Conservation (phyloP, 2,113 vertebrate genomes). For the Choloepus hoffmanni region DNA sequence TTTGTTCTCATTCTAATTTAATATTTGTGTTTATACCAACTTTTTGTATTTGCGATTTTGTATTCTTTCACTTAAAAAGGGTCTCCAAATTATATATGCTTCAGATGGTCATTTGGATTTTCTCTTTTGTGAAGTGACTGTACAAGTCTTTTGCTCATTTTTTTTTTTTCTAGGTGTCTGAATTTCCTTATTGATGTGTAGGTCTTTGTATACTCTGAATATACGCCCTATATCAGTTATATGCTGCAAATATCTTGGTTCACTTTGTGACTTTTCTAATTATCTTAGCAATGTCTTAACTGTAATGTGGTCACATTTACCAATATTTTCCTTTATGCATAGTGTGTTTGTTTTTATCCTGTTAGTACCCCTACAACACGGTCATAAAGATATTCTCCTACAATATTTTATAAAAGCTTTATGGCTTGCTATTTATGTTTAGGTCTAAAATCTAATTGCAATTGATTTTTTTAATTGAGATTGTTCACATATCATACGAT, state of each 20-base stretch:
- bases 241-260: neutral
- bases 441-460: neutral
- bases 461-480: neutral
- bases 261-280: neutral
- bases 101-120: neutral
- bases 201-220: neutral
- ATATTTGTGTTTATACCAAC: neutral
- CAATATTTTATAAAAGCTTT: conserved; percentile 46
- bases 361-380: neutral
- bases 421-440: conserved; percentile 29
- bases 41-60: neutral
- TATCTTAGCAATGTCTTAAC: conserved; percentile 17
- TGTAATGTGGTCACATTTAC: conserved; percentile 1
- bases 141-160: neutral
- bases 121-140: neutral
- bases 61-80: neutral
- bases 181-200: neutral
- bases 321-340: neutral
- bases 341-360: neutral
- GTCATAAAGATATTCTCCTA: conserved; percentile 32
- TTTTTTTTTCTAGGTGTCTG: neutral
- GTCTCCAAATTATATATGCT: neutral
- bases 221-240: neutral
- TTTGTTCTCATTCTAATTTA: neutral
- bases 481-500: too few species aligned